Evolutionary conservation across 2,888 invertebrate species (phyloP), one percentile per base, ranked within the genome.

Genomic region (Cephonodes hylas): DNA sequence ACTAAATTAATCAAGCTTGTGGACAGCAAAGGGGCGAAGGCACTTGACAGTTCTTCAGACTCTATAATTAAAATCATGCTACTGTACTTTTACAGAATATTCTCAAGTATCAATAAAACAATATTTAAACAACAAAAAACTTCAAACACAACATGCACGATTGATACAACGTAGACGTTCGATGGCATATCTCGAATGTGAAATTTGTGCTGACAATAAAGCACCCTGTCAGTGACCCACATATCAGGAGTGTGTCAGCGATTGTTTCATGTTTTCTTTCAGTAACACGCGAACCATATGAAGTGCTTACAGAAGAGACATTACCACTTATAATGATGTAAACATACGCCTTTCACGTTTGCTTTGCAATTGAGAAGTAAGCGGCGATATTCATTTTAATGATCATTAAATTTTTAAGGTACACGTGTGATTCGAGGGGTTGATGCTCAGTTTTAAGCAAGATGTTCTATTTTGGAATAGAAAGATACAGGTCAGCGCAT

Each of bases 151-250:
- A 31, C 3, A n/a, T n/a, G 1, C n/a, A 38, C 5, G 38, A 38
- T 38, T 38, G 38, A 38, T n/a, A 38, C n/a, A 38, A 38, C 38
- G 3, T n/a, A 38, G 38, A 38, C 38, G 5, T 53, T 31, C 31
- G 27, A 18, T 20, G 18, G 18, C 27, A 31, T 53, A 53, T 31
- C 10, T 31, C 10, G 58, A 42, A 34, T 57, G 6, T 22, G 57
- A 42, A 42, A 25, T 58, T 58, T 58, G 22, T 58, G 58, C 58
- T 58, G 58, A 42, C 58, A 58, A 42, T 58, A 57, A 38, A 38
- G 23, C 58, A 58, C 27, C 53, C 31, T 18, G 25, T 23, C 18
- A 53, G 31, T 53, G 53, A 53, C 53, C 53, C 27, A 53, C 18
- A 53, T 53, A 31, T 53, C 27, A 15, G 10, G 45, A 53, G 25